Evolutionary conservation across 2,888 invertebrate species (phyloP), one percentile per base, ranked within the genome.

Genomic region (Acanthosepion pharaonis): DNA sequence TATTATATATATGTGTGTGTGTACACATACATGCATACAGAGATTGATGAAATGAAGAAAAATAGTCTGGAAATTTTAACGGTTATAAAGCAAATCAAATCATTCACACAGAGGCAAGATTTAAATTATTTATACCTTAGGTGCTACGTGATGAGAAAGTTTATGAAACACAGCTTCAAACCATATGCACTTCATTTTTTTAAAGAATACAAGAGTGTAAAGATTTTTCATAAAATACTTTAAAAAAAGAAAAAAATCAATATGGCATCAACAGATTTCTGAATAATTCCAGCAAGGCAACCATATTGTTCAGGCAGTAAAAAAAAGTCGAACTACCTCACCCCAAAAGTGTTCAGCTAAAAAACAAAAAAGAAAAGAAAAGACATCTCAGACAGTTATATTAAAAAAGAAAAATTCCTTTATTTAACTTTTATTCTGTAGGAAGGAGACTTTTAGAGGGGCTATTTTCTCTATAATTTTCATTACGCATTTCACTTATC

Each of bases 131-230:
- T 78, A 78, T 78, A n/a, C n/a, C 33, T 78, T 33, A n/a, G 78
- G n/a, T n/a, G 78, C 78, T 78, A 78, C 78, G 78, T 78, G 78
- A 78, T 78, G 33, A 78, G n/a, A 78, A 78, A 78, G n/a, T 78
- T 78, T n/a, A 78, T 78, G 78, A 78, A 78, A 78, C n/a, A 59
- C 23, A 23, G 59, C 59, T 33, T 33, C 11, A n/a, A 78, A 15
- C 78, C n/a, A 33, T 78, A 15, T n/a, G 78, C n/a, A 78, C n/a
- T 33, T 78, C n/a, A 78, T 23, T 23, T 59, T 59, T 59, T 23
- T 23, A 23, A 59, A 23, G 59, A 59, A n/a, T 9, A 78, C 78
- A 33, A 78, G n/a, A n/a, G n/a, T 33, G n/a, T 8, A n/a, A n/a
- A 15, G 9, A n/a, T 78, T 78, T n/a, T n/a, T 78, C n/a, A n/a